Conservation (phyloP, 2,113 vertebrate species). For the Prunella himalayana region DNA sequence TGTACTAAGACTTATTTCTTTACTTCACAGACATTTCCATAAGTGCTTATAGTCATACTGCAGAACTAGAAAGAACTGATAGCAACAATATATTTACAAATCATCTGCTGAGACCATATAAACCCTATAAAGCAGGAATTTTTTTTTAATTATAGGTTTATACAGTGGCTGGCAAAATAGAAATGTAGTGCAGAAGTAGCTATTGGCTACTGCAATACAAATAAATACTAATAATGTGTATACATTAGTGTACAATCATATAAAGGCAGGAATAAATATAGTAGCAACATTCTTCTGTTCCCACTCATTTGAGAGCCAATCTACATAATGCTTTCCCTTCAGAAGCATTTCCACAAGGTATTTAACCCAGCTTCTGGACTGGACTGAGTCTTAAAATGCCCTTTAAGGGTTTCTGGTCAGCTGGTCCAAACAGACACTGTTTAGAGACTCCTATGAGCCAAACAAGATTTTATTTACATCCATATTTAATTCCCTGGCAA, state of each 20-base stretch:
- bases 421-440: neutral
- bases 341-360: neutral
- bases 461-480: neutral
- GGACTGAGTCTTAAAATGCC: neutral
- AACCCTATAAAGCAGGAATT: neutral
- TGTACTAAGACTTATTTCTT: neutral
- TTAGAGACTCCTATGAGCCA: neutral
- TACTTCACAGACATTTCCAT: neutral
- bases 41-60: neutral
- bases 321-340: neutral
- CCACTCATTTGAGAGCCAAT: neutral
- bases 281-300: neutral
- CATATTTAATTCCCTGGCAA: neutral
- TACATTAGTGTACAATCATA: neutral
- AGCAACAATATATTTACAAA: neutral
- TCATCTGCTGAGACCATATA: neutral
- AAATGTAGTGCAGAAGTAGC: neutral
- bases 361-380: neutral
- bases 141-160: neutral
- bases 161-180: neutral
- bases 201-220: neutral
- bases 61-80: neutral
- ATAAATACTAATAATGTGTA: constrained; percentile 18
- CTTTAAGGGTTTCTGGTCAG: neutral
- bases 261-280: neutral